Evolutionary conservation across 64 coral and sea anemone genomes (phyloP), one percentile per base, ranked within the genome.

Genomic region (Cladopsammia gracilis): DNA sequence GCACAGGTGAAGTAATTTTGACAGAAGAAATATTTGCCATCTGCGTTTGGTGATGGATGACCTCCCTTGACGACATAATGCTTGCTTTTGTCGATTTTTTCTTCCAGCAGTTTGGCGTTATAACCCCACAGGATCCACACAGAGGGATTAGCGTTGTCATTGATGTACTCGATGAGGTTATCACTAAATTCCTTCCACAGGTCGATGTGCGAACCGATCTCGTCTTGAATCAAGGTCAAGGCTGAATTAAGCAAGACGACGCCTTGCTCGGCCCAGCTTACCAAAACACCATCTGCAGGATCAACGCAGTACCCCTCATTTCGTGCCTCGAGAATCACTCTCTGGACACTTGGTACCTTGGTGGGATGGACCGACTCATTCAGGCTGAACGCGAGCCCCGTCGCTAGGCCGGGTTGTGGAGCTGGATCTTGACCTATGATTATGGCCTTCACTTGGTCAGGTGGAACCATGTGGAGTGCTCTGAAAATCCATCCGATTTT

Each of bases 1-100:
- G 85, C 67, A 56, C 85, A 87, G 19, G 48, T n/a, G 16, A 71
- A 87, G 44, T 87, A 87, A 87, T 87, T 87, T 22, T 87, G 65
- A 34, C 85, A 87, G 26, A 87, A 87, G n/a, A 87, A 87, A 15
- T 87, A 57, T 12, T 42, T 73, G 4, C 48, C 64, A 2, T 73
- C 22, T 57, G 85, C 85, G 4, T 58, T 87, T 18, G 85, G 85
- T 26, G 82, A 85, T 12, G 85, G 85, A 20, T 87, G 85, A 14
- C 85, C 85, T 5, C 85, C 85, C 65, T 68, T 44, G 7, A 87
- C n/a, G n/a, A 87, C 51, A 10, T 87, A 87, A 34, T 87, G 85
- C 85, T 87, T 87, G 48, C n/a, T 87, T 15, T 58, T 25, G 48
- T 87, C 64, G 25, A 87, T 71, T 4, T 72, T 53, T 0, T 34